A percentile compares a stretch with the other conserved stretches of the same genome.
phyloP scores from a whole-genome alignment of 2,113 vertebrate species.

The Trichomycterus rosablanca region DNA sequence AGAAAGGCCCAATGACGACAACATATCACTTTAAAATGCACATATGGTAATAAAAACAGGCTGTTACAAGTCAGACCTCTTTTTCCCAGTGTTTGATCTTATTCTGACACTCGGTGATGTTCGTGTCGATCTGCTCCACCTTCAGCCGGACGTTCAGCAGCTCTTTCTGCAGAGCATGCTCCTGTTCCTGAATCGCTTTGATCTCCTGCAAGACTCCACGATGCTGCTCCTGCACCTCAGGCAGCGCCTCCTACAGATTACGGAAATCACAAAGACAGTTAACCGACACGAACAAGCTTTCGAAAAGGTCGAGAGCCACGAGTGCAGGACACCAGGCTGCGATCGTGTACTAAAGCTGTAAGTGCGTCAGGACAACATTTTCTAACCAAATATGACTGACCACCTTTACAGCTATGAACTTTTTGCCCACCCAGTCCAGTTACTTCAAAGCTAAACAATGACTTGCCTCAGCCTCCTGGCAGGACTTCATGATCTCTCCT shows the following conservation, averaged over 20 bases:
- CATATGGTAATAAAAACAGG: no score
- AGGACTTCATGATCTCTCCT: slow-evolving; percentile 71
- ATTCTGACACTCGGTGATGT: slow-evolving; percentile 76
- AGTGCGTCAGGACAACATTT: no score
- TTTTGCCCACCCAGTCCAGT: no score
- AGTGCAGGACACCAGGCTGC: no score
- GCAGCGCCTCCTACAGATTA: slow-evolving; percentile 69
- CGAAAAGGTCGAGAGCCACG: no score
- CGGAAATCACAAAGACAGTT: no score
- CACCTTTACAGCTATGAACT: no score
- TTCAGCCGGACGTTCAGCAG: slow-evolving; percentile 83
- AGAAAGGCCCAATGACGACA: background rate
- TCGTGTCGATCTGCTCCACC: slow-evolving; percentile 81
- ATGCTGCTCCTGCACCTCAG: slow-evolving; percentile 77
- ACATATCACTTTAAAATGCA: no score
- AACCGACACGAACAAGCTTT: no score
- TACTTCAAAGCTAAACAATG: no score
- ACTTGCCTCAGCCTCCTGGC: slow-evolving; percentile 76
- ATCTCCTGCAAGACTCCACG: slow-evolving; percentile 73
- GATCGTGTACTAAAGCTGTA: no score
- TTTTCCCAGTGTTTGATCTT: slow-evolving; percentile 93
- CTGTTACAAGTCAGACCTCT: slow-evolving; percentile 71
- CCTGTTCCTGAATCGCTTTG: slow-evolving; percentile 74
- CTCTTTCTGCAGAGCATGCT: slow-evolving; percentile 82
- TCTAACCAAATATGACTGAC: no score